These are phyloP conservation scores for Pungitius pungitius DNA, from an alignment of 2,113 vertebrate species.

Conservation along the genomic window DNA sequence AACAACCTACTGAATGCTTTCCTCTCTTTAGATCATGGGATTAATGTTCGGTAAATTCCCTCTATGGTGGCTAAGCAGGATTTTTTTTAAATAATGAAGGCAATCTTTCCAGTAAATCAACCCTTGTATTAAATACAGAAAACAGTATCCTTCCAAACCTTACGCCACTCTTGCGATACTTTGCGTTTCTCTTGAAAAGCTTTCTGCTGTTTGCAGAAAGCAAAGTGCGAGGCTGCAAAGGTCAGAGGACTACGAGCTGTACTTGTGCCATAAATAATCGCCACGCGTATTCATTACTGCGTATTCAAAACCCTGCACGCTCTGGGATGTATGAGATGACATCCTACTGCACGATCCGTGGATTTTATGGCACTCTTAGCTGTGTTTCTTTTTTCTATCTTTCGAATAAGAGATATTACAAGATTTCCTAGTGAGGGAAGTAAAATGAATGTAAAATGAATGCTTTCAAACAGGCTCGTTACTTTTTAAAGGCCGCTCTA, in stretches of 20 bases:
- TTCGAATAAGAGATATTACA: background rate
- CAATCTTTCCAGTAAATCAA: background rate
- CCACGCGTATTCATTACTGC: background rate
- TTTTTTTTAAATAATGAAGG: background rate
- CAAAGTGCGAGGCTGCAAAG: constrained; percentile 20
- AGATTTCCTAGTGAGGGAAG: background rate
- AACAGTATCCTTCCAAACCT: background rate
- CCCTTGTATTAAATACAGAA: background rate
- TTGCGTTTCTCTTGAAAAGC: background rate
- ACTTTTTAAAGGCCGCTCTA: background rate
- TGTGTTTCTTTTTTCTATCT: too few species aligned
- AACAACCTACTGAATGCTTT: constrained; percentile 25
- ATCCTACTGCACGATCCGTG: background rate
- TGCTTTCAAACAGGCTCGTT: background rate
- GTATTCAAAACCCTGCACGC: background rate
- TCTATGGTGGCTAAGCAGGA: background rate
- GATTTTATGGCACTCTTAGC: background rate
- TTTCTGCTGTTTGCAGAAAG: background rate
- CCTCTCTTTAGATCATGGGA: background rate
- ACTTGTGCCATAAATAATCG: constrained; percentile 14
- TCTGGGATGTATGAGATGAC: background rate
- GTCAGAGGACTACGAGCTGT: background rate
- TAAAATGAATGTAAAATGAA: background rate
- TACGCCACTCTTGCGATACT: background rate
- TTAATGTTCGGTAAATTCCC: background rate